A percentile compares a stretch with the other conserved stretches of the same genome.
Evolutionary conservation across 2,113 vertebrate species (phyloP).

Genomic region (Aptenodytes patagonicus): DNA sequence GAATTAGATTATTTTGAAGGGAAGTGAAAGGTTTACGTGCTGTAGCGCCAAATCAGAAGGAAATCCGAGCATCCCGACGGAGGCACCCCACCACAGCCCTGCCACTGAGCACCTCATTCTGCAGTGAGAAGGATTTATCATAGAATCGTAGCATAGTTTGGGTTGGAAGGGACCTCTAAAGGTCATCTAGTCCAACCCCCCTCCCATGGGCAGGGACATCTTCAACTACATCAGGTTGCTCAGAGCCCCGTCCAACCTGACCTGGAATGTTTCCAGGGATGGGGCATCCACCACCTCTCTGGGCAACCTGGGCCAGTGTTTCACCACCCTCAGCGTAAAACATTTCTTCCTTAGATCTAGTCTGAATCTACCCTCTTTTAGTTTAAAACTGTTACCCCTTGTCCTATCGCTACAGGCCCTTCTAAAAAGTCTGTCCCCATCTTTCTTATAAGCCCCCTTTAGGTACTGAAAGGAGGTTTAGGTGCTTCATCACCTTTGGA

Average conservation of each 20-base stretch:
- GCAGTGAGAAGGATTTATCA: not conserved
- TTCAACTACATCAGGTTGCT: rapidly evolving
- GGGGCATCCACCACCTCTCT: not conserved
- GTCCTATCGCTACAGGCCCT: rapidly evolving
- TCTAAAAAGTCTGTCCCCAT: not conserved
- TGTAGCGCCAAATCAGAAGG: rapidly evolving
- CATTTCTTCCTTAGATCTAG: not conserved
- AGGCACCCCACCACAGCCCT: not conserved
- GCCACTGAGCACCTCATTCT: not conserved
- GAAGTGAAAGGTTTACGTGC: not conserved
- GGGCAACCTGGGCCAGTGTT: rapidly evolving
- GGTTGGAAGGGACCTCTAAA: not conserved
- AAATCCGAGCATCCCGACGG: rapidly evolving
- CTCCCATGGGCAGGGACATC: not conserved
- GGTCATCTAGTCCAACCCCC: rapidly evolving
- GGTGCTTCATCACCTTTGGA: not conserved
- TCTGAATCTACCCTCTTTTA: not conserved
- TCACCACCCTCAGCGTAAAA: rapidly evolving
- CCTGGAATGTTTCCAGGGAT: not conserved
- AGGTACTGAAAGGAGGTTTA: not conserved
- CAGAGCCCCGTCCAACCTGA: rapidly evolving
- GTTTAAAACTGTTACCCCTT: not conserved
- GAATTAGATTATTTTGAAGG: not conserved
- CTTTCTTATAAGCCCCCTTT: not conserved
- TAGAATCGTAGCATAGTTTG: not conserved